phyloP scores from a whole-genome alignment of 1,140 invertebrate species.

The Aleiodes sp. region DNA sequence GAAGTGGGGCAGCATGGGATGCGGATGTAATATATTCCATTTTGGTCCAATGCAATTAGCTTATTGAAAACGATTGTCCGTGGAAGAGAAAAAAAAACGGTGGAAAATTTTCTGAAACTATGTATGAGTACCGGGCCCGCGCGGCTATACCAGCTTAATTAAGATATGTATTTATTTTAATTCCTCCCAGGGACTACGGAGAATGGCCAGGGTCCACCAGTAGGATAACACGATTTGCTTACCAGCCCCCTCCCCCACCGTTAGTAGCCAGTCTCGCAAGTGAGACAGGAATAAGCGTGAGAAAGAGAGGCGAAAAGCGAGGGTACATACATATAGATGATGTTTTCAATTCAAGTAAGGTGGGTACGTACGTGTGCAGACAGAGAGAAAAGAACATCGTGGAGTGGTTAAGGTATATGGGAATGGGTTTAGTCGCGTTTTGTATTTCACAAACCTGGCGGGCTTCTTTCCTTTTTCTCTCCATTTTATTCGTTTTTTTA shows the following conservation, averaged over 20 bases:
- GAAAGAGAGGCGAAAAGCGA: not conserved
- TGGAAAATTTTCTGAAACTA: not conserved
- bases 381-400: not conserved
- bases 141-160: conserved; percentile 60
- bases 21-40: no score
- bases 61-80: no score
- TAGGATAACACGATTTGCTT: conserved; percentile 64
- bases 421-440: conserved; percentile 12
- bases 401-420: not conserved
- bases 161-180: conserved; percentile 68
- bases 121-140: no score
- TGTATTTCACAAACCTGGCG: conserved; percentile 17
- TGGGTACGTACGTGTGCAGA: conserved; percentile 35
- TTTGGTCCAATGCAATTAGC: no score
- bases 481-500: no score
- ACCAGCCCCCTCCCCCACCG: no score
- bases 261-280: conserved; percentile 1
- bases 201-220: conserved; percentile 43
- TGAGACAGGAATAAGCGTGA: not conserved
- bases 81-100: no score
- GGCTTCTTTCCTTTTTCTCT: no score
- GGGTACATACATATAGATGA: conserved; percentile 46
- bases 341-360: conserved; percentile 63
- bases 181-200: conserved; percentile 51
- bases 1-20: no score